Base-by-base conservation (phyloP, 2,888 invertebrate genomes). In the Oscheius onirici region DNA sequence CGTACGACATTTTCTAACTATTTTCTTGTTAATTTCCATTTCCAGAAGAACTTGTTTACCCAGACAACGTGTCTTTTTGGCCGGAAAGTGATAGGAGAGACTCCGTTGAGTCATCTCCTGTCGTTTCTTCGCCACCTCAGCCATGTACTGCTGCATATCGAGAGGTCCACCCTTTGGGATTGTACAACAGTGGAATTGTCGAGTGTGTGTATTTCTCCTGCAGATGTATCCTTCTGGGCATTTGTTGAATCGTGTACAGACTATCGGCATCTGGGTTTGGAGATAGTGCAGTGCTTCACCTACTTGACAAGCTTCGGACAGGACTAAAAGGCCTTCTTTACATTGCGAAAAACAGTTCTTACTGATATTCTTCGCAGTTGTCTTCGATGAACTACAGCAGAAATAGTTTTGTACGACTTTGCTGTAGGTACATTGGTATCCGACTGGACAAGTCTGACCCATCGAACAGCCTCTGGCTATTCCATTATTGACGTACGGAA, bases 391-490 rank as follows among this genome's bases (percentile, higher is more conserved):
- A 13, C 77, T 71, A 55, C 82, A 82, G 58, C 82, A 82, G 75
- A 79, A 77, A 61, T 82, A 82, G 44, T 77, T 75, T 34, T 78
- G 74, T 0, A 76, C 81, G 41, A 73, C 74, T 44, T 75, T 77
- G 41, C 76, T 77, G 67, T 72, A 82, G 13, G 77, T 77, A 63
- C 82, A 82, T 15, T 72, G 66, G 46, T 73, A 82, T 28, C 80
- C 80, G 41, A 69, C 66, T 20, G 82, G 80, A 61, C 82, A 82
- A 1, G 80, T 73, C 41, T 79, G 77, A 0, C 82, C 81, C 52
- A 72, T 75, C 28, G 74, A 68, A 46, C 82, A 82, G 26, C 75
- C 68, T 11, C 71, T 28, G 2, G 77, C 75, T 5, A 76, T 73
- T 54, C 78, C 80, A 46, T 76, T 78, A 0, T 63, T 57, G 49